phyloP scores from a whole-genome alignment of 2,888 invertebrate species.

The Syrista parreyssii region DNA sequence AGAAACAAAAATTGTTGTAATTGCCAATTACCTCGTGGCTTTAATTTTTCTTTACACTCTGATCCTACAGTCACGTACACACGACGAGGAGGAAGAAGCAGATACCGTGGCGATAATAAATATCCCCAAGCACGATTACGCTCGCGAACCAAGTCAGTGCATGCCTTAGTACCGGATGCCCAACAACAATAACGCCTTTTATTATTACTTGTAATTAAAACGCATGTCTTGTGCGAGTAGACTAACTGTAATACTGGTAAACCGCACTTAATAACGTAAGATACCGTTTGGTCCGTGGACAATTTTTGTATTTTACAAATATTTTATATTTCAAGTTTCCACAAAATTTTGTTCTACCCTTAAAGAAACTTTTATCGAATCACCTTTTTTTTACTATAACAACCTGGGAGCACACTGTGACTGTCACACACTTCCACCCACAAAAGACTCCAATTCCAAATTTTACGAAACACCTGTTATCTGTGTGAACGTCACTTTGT shows the following conservation, averaged over 20 bases:
- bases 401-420: background rate
- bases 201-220: conserved; percentile 4
- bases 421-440: background rate
- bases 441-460: background rate
- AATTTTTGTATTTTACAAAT: background rate
- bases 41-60: conserved; percentile 1
- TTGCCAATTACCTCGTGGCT: background rate
- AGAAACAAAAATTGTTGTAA: background rate
- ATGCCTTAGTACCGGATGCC: background rate
- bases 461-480: background rate
- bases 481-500: background rate
- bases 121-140: conserved; percentile 1
- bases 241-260: background rate
- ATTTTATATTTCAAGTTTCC: background rate
- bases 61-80: background rate
- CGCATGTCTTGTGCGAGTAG: background rate
- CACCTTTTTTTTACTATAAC: background rate
- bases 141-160: background rate
- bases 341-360: background rate
- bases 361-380: background rate
- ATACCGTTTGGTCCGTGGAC: background rate
- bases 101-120: conserved; percentile 5
- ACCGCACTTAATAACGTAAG: background rate
- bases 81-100: background rate
- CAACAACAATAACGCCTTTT: conserved; percentile 7